Evolutionary conservation across 2,888 invertebrate species (phyloP).

Genomic region (Calameuta pallipes): DNA sequence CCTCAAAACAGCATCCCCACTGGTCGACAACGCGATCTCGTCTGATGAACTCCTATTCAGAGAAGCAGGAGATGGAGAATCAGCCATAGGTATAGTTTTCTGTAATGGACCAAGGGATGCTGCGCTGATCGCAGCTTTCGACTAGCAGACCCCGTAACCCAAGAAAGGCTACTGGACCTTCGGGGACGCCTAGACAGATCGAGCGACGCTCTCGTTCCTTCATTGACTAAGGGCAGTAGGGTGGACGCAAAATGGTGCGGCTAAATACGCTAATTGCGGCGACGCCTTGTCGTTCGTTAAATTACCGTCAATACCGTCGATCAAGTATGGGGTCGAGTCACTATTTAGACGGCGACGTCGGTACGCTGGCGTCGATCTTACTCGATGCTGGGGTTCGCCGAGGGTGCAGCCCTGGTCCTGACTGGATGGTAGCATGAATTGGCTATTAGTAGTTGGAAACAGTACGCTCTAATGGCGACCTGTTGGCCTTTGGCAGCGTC

Average conservation of each 20-base stretch:
- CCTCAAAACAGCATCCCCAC: background rate
- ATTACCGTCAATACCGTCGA: conserved; percentile 4
- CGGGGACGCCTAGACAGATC: background rate
- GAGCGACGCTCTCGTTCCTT: background rate
- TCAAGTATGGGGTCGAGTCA: background rate
- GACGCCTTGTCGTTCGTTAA: conserved; percentile 1
- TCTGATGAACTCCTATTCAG: conserved; percentile 52
- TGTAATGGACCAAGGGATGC: background rate
- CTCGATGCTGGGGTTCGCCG: background rate
- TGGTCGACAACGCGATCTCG: conserved; percentile 16
- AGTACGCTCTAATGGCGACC: conserved; percentile 65
- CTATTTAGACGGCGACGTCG: background rate
- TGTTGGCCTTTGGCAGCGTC: conserved; percentile 64
- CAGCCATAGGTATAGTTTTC: background rate
- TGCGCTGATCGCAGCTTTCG: background rate
- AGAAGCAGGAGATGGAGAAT: conserved; percentile 16
- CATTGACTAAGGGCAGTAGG: background rate
- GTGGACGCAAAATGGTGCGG: background rate
- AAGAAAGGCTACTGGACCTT: background rate
- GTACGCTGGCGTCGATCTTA: background rate
- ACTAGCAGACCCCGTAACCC: background rate
- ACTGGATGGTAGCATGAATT: conserved; percentile 64
- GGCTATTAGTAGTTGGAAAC: conserved; percentile 69
- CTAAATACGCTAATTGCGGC: conserved; percentile 11
- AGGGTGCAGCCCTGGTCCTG: conserved; percentile 35